These are phyloP conservation scores for Mercenaria mercenaria DNA, from an alignment of 1,140 invertebrate species.

Conservation along the genomic window DNA sequence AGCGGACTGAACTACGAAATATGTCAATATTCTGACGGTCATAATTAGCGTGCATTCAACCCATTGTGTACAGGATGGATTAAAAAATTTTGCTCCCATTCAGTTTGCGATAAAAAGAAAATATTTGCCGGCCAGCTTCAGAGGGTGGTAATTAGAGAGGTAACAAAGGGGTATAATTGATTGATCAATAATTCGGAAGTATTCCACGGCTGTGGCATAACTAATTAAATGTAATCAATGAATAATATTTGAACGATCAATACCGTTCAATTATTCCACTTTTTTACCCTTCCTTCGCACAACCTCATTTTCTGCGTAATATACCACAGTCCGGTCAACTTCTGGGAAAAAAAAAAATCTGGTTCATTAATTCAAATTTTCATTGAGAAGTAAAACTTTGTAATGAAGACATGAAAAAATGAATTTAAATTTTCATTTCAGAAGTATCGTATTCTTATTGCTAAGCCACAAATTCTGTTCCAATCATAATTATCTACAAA, in stretches of 20 bases:
- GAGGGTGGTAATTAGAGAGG: slow-evolving; percentile 60
- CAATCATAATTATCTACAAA: not conserved
- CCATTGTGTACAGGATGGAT: slow-evolving; percentile 57
- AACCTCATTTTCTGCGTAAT: not conserved
- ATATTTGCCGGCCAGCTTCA: slow-evolving; percentile 58
- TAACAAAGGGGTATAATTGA: slow-evolving; percentile 57
- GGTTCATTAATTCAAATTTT: not conserved
- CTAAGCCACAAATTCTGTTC: not conserved
- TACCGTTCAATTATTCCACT: slow-evolving; percentile 9
- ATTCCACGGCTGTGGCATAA: slow-evolving; percentile 40
- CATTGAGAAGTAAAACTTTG: not conserved
- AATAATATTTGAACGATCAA: slow-evolving; percentile 44
- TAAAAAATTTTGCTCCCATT: slow-evolving; percentile 49
- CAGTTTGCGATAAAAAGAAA: slow-evolving; percentile 52
- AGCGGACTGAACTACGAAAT: slow-evolving; percentile 41
- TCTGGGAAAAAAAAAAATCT: not conserved
- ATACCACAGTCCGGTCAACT: not conserved
- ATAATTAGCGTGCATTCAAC: slow-evolving; percentile 53
- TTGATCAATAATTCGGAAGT: slow-evolving; percentile 53
- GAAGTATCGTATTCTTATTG: not conserved
- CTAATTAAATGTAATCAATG: slow-evolving; percentile 62
- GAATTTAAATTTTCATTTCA: not conserved
- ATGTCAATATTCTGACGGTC: slow-evolving; percentile 55
- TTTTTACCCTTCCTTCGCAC: not conserved
- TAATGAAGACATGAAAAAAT: slow-evolving; percentile 6